Evolutionary conservation across 2,797 vertebrate species (phyloP).

Genomic region (Simalia tracyae): DNA sequence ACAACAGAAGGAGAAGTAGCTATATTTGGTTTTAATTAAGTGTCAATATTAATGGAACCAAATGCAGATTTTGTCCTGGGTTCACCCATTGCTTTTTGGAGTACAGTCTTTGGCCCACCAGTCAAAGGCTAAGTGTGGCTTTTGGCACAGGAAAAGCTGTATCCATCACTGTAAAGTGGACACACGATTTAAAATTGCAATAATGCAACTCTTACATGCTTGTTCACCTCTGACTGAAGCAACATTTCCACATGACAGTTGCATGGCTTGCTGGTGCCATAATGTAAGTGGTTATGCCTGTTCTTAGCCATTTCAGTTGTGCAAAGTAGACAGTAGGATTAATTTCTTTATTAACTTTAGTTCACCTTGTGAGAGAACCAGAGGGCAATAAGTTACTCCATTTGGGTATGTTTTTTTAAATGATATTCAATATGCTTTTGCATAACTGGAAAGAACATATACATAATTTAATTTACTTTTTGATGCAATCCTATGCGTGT

Average conservation of each 20-base stretch:
- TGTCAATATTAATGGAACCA: too few relatives aligned
- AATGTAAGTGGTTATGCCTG: neutral
- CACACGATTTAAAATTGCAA: neutral
- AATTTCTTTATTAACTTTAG: neutral
- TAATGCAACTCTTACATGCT: neutral
- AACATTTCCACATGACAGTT: neutral
- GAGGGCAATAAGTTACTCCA: neutral
- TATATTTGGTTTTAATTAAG: too few relatives aligned
- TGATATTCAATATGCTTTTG: neutral
- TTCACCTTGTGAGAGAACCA: neutral
- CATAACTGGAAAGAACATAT: neutral
- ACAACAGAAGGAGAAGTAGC: too few relatives aligned
- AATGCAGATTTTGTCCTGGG: too few relatives aligned
- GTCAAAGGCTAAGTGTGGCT: too few relatives aligned
- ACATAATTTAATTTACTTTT: neutral
- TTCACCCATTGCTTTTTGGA: too few relatives aligned
- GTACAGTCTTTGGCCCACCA: too few relatives aligned
- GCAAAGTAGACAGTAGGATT: neutral
- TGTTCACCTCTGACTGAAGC: neutral
- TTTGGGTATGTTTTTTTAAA: neutral
- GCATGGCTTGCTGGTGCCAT: neutral
- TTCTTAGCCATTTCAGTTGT: neutral
- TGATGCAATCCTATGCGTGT: neutral
- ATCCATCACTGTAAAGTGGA: neutral
- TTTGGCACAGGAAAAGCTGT: neutral